Conservation (phyloP, 2,888 invertebrate species). For the Lydus trimaculatus region DNA sequence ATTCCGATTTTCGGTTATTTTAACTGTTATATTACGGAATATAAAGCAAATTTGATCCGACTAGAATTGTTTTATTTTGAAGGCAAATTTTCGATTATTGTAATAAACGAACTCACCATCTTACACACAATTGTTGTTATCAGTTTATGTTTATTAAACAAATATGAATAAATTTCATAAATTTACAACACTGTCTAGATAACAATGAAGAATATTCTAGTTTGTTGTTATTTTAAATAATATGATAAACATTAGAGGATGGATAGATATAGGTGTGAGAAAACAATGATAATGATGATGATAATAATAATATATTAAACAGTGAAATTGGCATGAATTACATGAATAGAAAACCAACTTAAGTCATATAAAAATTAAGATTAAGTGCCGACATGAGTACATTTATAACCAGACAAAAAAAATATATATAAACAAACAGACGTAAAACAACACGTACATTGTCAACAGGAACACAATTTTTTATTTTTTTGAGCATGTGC, state of each 20-base stretch:
- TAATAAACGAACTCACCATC: neutral
- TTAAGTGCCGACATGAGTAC: slow-evolving; percentile 4
- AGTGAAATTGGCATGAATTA: slow-evolving; percentile 1
- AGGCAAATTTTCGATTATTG: neutral
- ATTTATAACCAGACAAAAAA: slow-evolving; percentile 4
- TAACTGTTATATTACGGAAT: slow-evolving; percentile 39
- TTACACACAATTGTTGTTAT: neutral
- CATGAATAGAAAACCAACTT: neutral
- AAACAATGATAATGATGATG: neutral
- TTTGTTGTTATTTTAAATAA: neutral
- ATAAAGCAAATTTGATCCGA: slow-evolving; percentile 32
- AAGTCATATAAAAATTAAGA: slow-evolving; percentile 10
- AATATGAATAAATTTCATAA: neutral
- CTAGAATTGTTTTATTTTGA: slow-evolving; percentile 26
- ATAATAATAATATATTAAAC: slow-evolving; percentile 3
- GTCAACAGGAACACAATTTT: slow-evolving; percentile 49
- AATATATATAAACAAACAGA: no score
- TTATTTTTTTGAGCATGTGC: slow-evolving; percentile 38
- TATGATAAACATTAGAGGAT: neutral
- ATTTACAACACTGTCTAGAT: neutral
- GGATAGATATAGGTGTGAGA: neutral
- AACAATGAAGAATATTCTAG: neutral
- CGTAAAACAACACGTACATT: slow-evolving; percentile 13
- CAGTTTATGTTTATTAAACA: neutral
- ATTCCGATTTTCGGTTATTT: slow-evolving; percentile 25